These are phyloP conservation scores for Lepus timidus DNA, from an alignment of 2,113 vertebrate species.

Conservation along the genomic window DNA sequence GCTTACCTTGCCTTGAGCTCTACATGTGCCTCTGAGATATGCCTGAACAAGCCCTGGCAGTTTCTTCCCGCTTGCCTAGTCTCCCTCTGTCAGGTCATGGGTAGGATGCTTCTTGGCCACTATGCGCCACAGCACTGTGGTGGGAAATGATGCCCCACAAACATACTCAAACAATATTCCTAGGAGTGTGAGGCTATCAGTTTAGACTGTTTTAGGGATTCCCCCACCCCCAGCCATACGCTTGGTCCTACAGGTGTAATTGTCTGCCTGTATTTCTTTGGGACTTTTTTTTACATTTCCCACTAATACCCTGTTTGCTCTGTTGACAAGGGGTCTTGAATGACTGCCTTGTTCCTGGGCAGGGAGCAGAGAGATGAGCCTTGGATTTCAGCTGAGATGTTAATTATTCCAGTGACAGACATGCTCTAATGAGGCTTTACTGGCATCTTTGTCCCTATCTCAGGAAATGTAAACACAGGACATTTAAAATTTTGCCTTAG, in stretches of 20 bases:
- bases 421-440: constrained; percentile 64
- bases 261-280: constrained; percentile 24
- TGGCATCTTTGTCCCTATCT: constrained; percentile 43
- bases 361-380: constrained; percentile 9
- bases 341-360: fast-evolving
- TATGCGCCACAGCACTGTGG: not conserved
- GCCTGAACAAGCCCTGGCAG: fast-evolving
- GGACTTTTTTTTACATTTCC: constrained; percentile 26
- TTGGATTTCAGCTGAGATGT: constrained; percentile 65
- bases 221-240: constrained; percentile 56
- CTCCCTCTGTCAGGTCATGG: not conserved
- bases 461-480: constrained; percentile 70
- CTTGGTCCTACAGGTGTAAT: not conserved
- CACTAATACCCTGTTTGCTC: constrained; percentile 19
- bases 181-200: not conserved
- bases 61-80: fast-evolving
- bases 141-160: not conserved
- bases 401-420: constrained; percentile 56
- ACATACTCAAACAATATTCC: not conserved
- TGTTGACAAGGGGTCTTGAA: constrained; percentile 20
- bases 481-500: constrained; percentile 63
- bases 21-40: not conserved
- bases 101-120: not conserved
- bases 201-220: constrained; percentile 18
- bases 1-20: not conserved